These are phyloP conservation scores for Andricus quercusramuli DNA, from an alignment of 2,888 invertebrate genomes.

Conservation along the genomic window DNA sequence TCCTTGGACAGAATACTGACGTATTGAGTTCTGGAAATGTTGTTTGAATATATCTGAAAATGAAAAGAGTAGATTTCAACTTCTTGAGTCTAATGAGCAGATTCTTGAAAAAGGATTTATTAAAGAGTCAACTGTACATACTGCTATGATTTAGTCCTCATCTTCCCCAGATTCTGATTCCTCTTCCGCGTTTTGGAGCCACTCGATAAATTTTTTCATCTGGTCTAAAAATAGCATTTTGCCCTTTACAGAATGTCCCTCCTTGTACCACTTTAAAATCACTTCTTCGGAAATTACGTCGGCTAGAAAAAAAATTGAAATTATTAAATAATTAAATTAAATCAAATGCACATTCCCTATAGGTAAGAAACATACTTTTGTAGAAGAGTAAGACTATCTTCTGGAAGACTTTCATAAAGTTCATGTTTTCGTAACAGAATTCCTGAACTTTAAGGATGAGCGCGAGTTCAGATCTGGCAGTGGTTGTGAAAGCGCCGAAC, in stretches of 20 bases:
- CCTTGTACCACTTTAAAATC: slow-evolving; percentile 97
- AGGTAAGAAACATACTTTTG: slow-evolving; percentile 84
- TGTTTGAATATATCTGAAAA: slow-evolving; percentile 64
- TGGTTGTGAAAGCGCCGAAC: slow-evolving; percentile 92
- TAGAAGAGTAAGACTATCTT: slow-evolving; percentile 98
- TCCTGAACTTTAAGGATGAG: slow-evolving; percentile 96
- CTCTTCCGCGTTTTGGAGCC: slow-evolving; percentile 98
- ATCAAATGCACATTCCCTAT: background rate
- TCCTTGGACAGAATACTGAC: slow-evolving; percentile 69
- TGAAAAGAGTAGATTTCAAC: slow-evolving; percentile 11
- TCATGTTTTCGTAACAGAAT: slow-evolving; percentile 99
- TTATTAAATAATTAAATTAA: background rate
- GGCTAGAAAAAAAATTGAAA: slow-evolving; percentile 78
- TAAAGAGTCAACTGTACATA: slow-evolving; percentile 8
- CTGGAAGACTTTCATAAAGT: slow-evolving; percentile 98
- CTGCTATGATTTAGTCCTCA: slow-evolving; percentile 75
- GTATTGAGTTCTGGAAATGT: slow-evolving; percentile 70
- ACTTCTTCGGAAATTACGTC: slow-evolving; percentile 97
- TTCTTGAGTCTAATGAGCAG: slow-evolving; percentile 30
- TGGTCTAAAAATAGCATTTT: slow-evolving; percentile 99
- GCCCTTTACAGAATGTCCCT: slow-evolving; percentile 95
- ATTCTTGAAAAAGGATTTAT: slow-evolving; percentile 25
- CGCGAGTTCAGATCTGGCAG: slow-evolving; percentile 92
- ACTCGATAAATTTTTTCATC: slow-evolving; percentile 98
- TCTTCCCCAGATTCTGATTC: slow-evolving; percentile 84